A percentile compares a stretch with the other conserved stretches of the same genome.
These are phyloP conservation scores for Augochlora pura DNA, from an alignment of 1,140 invertebrate species.

Conservation along the genomic window DNA sequence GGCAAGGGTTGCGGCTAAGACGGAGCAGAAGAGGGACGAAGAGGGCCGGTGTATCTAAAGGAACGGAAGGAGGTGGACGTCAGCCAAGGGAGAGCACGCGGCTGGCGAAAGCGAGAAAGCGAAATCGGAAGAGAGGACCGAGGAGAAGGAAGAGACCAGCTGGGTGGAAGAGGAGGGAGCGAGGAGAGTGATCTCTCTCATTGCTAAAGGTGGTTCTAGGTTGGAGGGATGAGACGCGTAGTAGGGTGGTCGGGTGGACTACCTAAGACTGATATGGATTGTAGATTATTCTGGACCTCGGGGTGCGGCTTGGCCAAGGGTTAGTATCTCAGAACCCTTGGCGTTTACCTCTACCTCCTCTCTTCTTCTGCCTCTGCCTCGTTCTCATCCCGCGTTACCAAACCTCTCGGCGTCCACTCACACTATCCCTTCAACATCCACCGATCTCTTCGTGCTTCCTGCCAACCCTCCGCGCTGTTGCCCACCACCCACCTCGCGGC, in stretches of 20 bases:
- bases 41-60: slow-evolving; percentile 55
- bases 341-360: slow-evolving; percentile 65
- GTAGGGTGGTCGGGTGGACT: slow-evolving; percentile 72
- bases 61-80: slow-evolving; percentile 52
- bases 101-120: slow-evolving; percentile 47
- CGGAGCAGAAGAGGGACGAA: slow-evolving; percentile 67
- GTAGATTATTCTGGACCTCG: slow-evolving; percentile 81
- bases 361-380: slow-evolving; percentile 59
- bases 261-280: slow-evolving; percentile 81
- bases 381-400: slow-evolving; percentile 66
- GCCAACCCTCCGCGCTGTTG: slow-evolving; percentile 44
- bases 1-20: slow-evolving; percentile 79
- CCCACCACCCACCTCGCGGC: slow-evolving; percentile 60
- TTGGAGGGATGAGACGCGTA: slow-evolving; percentile 49
- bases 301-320: slow-evolving; percentile 80
- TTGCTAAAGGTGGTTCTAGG: slow-evolving; percentile 69
- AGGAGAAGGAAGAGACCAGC: too few species aligned
- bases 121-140: slow-evolving; percentile 11
- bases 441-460: slow-evolving; percentile 52
- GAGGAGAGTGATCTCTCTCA: slow-evolving; percentile 53
- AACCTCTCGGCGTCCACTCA: slow-evolving; percentile 63
- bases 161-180: slow-evolving; percentile 1
- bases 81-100: slow-evolving; percentile 53
- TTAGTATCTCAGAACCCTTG: slow-evolving; percentile 78
- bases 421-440: slow-evolving; percentile 28